Base-by-base conservation (phyloP, 2,888 invertebrate species). In the Parapristionchus giblindavisi region DNA sequence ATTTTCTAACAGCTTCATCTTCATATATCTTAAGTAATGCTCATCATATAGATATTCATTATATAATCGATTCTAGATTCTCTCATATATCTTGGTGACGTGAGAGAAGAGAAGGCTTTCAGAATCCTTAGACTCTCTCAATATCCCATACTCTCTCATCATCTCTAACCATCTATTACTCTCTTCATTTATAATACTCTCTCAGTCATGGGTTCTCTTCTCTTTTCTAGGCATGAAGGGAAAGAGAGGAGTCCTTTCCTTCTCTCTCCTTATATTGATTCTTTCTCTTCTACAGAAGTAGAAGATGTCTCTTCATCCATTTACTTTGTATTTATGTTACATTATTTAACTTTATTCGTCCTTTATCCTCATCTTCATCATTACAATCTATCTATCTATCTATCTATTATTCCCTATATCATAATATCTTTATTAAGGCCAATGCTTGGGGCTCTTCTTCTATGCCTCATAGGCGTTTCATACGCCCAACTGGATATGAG, bases 371-470 rank as follows among this genome's bases (percentile, higher is more conserved):
- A 6, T 60, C 60, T 14, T 34, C n/a, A 6, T 6, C 54, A n/a
- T 54, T 34, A 32, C 60, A n/a, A 14, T 5, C 27, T 29, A 6
- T 21, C 36, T 34, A 32, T 40, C 63, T 24, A 24, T 21, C 27
- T 63, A 63, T 63, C 38, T 17, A 63, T 63, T n/a, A 17, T 40
- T 27, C 40, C 21, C 65, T 32, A 32, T 48, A 34, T 3, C 66
- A n/a, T n/a, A n/a, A n/a, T n/a, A n/a, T n/a, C n/a, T n/a, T n/a
- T n/a, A n/a, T n/a, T n/a, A n/a, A 68, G 68, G 68, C 43, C 43
- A 43, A 68, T 68, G 68, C 68, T 68, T 68, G 68, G 68, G 68
- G 34, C 52, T 38, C 68, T 68, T 43, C 51, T 68, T 52, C 52
- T 48, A 51, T 68, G 68, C 68, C 68, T 68, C 68, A 36, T 52